Conservation (phyloP, 2,888 invertebrate genomes). For the Aromia moschata region DNA sequence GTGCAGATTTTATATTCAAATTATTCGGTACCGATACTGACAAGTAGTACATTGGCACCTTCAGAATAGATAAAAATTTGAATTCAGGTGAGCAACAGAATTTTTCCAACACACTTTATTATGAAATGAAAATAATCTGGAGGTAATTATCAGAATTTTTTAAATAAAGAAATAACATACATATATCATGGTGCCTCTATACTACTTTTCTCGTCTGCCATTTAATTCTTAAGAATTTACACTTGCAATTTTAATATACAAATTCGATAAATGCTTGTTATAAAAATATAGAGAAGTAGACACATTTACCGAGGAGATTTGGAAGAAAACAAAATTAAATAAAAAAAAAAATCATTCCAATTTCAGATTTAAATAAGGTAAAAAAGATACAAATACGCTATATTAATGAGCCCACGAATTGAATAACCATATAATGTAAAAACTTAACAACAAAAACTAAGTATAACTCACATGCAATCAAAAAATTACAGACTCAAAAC, state of each 20-base stretch:
- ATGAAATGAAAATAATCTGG: too few relatives aligned
- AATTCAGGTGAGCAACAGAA: too few relatives aligned
- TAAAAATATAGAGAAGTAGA: slow-evolving; percentile 22
- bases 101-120: too few relatives aligned
- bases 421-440: slow-evolving; percentile 24
- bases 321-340: slow-evolving; percentile 9
- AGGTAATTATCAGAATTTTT: neutral
- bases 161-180: neutral
- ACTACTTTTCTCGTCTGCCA: slow-evolving; percentile 4
- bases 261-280: slow-evolving; percentile 13
- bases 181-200: neutral
- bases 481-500: slow-evolving; percentile 29
- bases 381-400: slow-evolving; percentile 15
- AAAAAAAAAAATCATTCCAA: slow-evolving; percentile 3
- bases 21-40: slow-evolving; percentile 18
- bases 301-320: slow-evolving; percentile 5
- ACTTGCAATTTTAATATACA: slow-evolving; percentile 9
- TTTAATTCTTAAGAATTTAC: neutral
- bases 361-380: slow-evolving; percentile 14
- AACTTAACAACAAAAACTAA: slow-evolving; percentile 30
- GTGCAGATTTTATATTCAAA: slow-evolving; percentile 22
- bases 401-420: slow-evolving; percentile 21
- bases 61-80: too few relatives aligned
- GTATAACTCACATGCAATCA: slow-evolving; percentile 27
- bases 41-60: slow-evolving; percentile 14